A percentile compares a stretch with the other conserved stretches of the same genome.
These are phyloP conservation scores for Metaphire vulgaris DNA, from an alignment of 1,140 invertebrate genomes.

Conservation along the genomic window DNA sequence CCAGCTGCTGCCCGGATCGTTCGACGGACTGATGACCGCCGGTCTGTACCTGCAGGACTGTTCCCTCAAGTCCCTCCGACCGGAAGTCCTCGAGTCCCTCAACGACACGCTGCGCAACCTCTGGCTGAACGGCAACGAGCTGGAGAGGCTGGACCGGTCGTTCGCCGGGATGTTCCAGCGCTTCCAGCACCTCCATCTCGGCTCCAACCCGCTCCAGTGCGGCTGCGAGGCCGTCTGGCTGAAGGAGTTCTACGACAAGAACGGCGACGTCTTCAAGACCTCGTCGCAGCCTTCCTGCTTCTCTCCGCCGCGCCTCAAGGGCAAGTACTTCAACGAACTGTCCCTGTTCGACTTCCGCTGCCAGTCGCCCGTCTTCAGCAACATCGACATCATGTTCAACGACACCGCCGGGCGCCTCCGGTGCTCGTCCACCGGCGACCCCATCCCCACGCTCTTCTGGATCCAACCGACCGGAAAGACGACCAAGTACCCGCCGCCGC, in stretches of 20 bases:
- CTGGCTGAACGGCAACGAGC: constrained; percentile 47
- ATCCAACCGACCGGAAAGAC: constrained; percentile 41
- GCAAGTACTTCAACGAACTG: constrained; percentile 39
- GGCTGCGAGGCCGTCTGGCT: constrained; percentile 48
- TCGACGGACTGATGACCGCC: constrained; percentile 42
- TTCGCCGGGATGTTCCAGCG: constrained; percentile 42
- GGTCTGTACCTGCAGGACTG: constrained; percentile 48
- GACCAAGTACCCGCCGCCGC: constrained; percentile 33
- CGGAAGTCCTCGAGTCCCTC: constrained; percentile 42
- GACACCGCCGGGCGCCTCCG: constrained; percentile 39
- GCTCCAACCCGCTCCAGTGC: constrained; percentile 47
- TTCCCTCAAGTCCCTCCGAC: constrained; percentile 38
- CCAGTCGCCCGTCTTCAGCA: constrained; percentile 47
- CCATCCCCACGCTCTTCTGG: constrained; percentile 47
- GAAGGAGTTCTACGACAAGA: constrained; percentile 39
- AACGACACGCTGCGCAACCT: constrained; percentile 44
- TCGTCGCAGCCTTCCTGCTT: constrained; percentile 39
- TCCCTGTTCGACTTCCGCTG: constrained; percentile 44
- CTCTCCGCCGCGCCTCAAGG: constrained; percentile 37
- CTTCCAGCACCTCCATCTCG: constrained; percentile 44
- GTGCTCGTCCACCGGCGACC: constrained; percentile 46
- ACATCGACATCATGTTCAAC: constrained; percentile 48
- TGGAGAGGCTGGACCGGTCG: constrained; percentile 38
- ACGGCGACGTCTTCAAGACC: constrained; percentile 38
- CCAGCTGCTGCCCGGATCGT: constrained; percentile 40